Evolutionary conservation across 2,113 vertebrate genomes (phyloP).

Genomic region (Terrapene triunguis): DNA sequence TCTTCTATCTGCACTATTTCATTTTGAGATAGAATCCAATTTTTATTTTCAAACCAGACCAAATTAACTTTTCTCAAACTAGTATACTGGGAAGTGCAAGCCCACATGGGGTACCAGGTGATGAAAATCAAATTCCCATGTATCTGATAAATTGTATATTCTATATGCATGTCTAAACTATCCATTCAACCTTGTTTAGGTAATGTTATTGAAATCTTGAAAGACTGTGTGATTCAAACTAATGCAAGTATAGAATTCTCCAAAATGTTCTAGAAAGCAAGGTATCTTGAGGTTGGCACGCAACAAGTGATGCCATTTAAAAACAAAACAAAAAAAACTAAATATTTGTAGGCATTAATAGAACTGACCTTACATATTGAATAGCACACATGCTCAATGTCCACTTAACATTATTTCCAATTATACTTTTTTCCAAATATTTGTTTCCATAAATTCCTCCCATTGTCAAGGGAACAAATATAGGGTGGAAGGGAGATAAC

Average conservation of each 20-base stretch:
- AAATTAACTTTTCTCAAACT: background rate
- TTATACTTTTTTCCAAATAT: background rate
- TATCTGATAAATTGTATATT: background rate
- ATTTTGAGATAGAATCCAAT: background rate
- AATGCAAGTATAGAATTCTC: background rate
- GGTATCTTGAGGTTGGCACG: background rate
- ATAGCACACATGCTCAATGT: background rate
- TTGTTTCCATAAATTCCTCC: background rate
- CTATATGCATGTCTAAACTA: background rate
- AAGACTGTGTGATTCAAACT: background rate
- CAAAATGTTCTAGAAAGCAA: constrained; percentile 5
- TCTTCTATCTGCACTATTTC: background rate
- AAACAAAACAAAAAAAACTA: background rate
- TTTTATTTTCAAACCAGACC: background rate
- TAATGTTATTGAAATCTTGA: background rate
- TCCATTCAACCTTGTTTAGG: background rate
- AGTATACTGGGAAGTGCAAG: background rate
- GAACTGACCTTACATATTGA: background rate
- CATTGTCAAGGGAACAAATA: background rate
- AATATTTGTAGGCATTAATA: constrained; percentile 10
- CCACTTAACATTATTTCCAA: background rate
- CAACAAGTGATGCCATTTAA: constrained; percentile 10
- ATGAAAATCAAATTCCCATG: background rate
- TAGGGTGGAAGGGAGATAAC: accelerated
- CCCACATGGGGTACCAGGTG: background rate